A percentile compares a stretch with the other conserved stretches of the same genome.
Conservation (phyloP, 2,797 vertebrate genomes). For the Enteromius treurensis region DNA sequence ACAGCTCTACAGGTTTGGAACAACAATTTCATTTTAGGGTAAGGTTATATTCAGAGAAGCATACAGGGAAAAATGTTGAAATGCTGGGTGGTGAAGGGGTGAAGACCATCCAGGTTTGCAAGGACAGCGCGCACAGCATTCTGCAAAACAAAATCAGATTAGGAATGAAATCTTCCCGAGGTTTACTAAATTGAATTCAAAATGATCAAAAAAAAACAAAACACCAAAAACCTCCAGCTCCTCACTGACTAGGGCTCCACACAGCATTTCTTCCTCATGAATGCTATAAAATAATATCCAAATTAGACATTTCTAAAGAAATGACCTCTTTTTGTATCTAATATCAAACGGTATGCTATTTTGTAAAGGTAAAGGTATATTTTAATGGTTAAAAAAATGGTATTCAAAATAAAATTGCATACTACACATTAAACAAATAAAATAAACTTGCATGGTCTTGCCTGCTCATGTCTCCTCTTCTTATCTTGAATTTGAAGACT, state of each 20-base stretch:
- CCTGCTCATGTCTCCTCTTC: conserved; percentile 77
- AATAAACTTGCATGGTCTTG: conserved; percentile 57
- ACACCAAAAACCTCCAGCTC: conserved; percentile 73
- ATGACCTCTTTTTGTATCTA: neutral
- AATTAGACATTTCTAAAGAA: neutral
- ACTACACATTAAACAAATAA: neutral
- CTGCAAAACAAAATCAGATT: conserved; percentile 69
- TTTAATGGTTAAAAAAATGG: neutral
- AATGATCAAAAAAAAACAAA: neutral
- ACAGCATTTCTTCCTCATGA: conserved; percentile 51
- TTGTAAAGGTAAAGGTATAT: neutral
- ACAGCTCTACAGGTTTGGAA: neutral
- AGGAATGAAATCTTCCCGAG: neutral
- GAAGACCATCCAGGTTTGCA: conserved; percentile 82
- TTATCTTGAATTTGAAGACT: conserved; percentile 85
- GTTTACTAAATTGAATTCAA: neutral
- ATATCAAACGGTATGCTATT: neutral
- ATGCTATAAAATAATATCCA: conserved; percentile 55
- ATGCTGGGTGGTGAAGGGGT: conserved; percentile 86
- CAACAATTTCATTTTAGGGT: neutral
- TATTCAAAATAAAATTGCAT: neutral
- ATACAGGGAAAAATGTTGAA: conserved; percentile 89
- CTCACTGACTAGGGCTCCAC: conserved; percentile 49
- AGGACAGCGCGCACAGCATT: conserved; percentile 85
- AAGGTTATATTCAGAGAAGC: conserved; percentile 13